Percentiles rank a stretch among this genome's conserved stretches.
Conservation (phyloP, 2,888 invertebrate genomes). For the Eristalis tenax region DNA sequence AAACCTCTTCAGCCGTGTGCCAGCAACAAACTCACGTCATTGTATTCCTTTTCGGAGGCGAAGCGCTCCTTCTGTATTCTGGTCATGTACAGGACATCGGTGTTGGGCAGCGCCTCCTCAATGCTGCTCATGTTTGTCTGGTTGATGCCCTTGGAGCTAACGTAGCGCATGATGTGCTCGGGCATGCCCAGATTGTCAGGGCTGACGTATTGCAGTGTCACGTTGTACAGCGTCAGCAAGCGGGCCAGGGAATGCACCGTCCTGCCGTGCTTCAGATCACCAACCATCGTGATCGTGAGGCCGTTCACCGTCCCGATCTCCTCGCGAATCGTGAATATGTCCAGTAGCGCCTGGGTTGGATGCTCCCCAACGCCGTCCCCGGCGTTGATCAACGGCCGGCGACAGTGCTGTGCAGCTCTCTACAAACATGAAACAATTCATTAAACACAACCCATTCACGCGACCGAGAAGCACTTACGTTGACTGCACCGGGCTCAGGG, state of each 20-base stretch:
- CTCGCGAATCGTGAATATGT: slow-evolving; percentile 98
- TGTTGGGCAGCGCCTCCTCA: slow-evolving; percentile 93
- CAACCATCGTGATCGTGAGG: slow-evolving; percentile 98
- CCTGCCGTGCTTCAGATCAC: slow-evolving; percentile 98
- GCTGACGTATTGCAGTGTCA: slow-evolving; percentile 95
- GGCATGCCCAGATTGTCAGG: slow-evolving; percentile 96
- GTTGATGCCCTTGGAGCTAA: slow-evolving; percentile 88
- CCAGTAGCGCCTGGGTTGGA: slow-evolving; percentile 98
- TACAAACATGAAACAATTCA: slow-evolving; percentile 76
- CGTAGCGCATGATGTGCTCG: slow-evolving; percentile 89
- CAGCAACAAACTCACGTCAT: slow-evolving; percentile 84
- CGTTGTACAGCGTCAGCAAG: slow-evolving; percentile 95
- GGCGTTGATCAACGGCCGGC: slow-evolving; percentile 97
- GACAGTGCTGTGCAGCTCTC: slow-evolving; percentile 91
- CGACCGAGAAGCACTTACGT: slow-evolving; percentile 83
- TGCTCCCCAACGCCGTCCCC: slow-evolving; percentile 99
- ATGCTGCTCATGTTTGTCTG: slow-evolving; percentile 86
- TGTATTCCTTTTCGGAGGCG: slow-evolving; percentile 90
- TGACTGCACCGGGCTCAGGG: slow-evolving; percentile 94
- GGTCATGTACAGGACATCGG: slow-evolving; percentile 99
- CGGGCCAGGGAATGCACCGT: slow-evolving; percentile 98
- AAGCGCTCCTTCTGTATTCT: slow-evolving; percentile 98
- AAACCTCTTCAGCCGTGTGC: neutral
- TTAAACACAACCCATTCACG: neutral
- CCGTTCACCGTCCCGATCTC: slow-evolving; percentile 99